Conservation (phyloP, 2,797 vertebrate species). For the Brachymystax lenok region DNA sequence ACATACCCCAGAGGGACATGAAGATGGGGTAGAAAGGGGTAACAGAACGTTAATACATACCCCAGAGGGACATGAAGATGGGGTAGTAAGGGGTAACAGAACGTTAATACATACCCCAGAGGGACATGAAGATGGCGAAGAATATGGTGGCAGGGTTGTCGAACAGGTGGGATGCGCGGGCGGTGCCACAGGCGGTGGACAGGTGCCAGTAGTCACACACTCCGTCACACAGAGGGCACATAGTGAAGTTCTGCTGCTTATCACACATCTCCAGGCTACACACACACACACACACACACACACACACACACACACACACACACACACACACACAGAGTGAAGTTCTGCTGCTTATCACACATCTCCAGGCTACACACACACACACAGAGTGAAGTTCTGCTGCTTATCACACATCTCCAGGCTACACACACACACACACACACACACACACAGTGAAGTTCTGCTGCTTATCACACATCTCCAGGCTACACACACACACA, state of each 20-base stretch:
- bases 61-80: neutral
- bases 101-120: conserved; percentile 85
- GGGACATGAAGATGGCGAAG: conserved; percentile 97
- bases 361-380: conserved; percentile 85
- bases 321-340: conserved; percentile 68
- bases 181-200: conserved; percentile 90
- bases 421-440: conserved; percentile 24
- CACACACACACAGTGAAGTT: too few relatives aligned
- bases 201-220: conserved; percentile 95
- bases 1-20: too few relatives aligned
- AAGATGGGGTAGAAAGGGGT: too few relatives aligned
- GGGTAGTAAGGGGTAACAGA: neutral
- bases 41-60: neutral
- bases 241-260: conserved; percentile 88
- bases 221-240: conserved; percentile 96
- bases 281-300: conserved; percentile 20
- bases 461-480: too few relatives aligned
- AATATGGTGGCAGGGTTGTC: conserved; percentile 97
- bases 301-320: conserved; percentile 15
- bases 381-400: too few relatives aligned
- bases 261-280: conserved; percentile 94
- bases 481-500: too few relatives aligned
- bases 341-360: conserved; percentile 87
- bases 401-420: too few relatives aligned
- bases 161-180: conserved; percentile 93